A percentile compares a stretch with the other conserved stretches of the same genome.
Evolutionary conservation across 2,888 invertebrate species (phyloP).

Genomic region (Mythimna vitellina): DNA sequence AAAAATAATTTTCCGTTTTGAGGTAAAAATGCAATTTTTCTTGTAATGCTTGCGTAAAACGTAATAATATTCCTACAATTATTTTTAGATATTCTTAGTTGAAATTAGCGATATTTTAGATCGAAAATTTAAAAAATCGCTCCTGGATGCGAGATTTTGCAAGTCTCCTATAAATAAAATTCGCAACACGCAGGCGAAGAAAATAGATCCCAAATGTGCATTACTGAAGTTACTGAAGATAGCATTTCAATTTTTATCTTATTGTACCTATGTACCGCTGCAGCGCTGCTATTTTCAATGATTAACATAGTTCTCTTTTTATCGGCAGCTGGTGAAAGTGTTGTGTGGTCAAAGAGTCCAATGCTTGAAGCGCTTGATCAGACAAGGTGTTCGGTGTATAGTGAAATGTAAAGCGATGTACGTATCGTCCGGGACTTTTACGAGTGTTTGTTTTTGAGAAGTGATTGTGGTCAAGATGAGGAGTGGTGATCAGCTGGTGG

Average conservation of each 20-base stretch:
- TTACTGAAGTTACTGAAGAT: conserved; percentile 30
- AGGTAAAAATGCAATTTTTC: not conserved
- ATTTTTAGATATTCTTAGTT: not conserved
- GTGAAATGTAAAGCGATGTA: conserved; percentile 77
- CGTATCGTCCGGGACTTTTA: conserved; percentile 58
- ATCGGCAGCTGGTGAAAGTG: conserved; percentile 86
- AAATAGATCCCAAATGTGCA: conserved; percentile 50
- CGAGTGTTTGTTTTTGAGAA: conserved; percentile 70
- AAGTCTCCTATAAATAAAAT: conserved; percentile 45
- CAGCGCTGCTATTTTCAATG: conserved; percentile 66
- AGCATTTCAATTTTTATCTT: conserved; percentile 56
- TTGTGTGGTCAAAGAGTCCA: conserved; percentile 74
- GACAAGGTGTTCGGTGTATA: conserved; percentile 64
- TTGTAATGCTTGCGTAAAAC: not conserved
- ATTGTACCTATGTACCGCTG: conserved; percentile 48
- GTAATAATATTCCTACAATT: not conserved
- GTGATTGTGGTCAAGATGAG: conserved; percentile 80
- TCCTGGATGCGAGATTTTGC: conserved; percentile 2
- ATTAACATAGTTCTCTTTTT: conserved; percentile 76
- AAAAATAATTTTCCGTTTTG: conserved; percentile 1
- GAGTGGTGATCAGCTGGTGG: conserved; percentile 74
- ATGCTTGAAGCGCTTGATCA: conserved; percentile 65
- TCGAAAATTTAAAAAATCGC: not conserved
- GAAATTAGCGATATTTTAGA: not conserved
- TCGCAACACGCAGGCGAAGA: conserved; percentile 17